Evolutionary conservation across 30 jellyfish, hydroid and myxozoan species (phyloP).

Genomic region (Chironex yamaguchii): DNA sequence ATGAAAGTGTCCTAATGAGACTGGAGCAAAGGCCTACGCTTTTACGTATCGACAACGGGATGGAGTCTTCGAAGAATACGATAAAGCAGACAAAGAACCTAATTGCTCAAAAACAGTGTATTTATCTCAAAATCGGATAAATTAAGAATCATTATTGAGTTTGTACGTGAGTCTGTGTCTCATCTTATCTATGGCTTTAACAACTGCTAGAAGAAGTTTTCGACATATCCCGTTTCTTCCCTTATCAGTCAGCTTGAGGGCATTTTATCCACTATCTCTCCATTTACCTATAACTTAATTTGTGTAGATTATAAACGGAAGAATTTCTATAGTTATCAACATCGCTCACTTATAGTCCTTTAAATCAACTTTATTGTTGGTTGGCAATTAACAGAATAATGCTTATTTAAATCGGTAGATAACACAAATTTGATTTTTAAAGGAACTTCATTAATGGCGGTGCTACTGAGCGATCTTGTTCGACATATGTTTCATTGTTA

Average conservation of each 20-base stretch:
- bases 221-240: too few relatives aligned
- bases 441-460: not conserved
- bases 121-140: too few relatives aligned
- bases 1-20: too few relatives aligned
- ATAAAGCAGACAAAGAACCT: too few relatives aligned
- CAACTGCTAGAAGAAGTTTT: too few relatives aligned
- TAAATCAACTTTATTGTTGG: not conserved
- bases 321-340: not conserved
- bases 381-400: not conserved
- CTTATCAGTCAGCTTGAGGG: not conserved
- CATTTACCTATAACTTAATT: not conserved
- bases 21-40: too few relatives aligned
- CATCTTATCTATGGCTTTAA: too few relatives aligned
- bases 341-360: not conserved
- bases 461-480: not conserved
- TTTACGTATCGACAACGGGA: too few relatives aligned
- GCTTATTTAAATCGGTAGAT: not conserved
- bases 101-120: too few relatives aligned
- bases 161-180: too few relatives aligned
- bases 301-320: not conserved
- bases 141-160: too few relatives aligned
- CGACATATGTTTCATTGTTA: not conserved
- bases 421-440: not conserved
- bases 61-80: too few relatives aligned
- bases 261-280: not conserved